These are phyloP conservation scores for Chrysocyon brachyurus DNA, from an alignment of 2,797 vertebrate genomes.

Conservation along the genomic window DNA sequence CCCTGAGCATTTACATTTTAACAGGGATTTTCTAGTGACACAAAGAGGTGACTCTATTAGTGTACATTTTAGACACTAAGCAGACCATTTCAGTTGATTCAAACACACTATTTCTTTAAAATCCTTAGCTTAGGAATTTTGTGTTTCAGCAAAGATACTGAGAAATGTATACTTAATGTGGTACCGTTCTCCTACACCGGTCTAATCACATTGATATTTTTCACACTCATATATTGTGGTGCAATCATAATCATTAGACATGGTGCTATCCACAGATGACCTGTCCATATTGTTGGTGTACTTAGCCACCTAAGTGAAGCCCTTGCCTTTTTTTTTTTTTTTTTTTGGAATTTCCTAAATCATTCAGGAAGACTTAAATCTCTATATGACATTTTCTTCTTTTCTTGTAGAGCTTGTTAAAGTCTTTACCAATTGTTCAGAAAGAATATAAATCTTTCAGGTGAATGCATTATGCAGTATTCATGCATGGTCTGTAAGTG, in stretches of 20 bases:
- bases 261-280: neutral
- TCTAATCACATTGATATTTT: neutral
- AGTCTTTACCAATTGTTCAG: constrained; percentile 45
- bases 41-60: constrained; percentile 35
- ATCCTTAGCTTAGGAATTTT: neutral
- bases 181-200: neutral
- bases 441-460: constrained; percentile 59
- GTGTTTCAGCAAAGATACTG: neutral
- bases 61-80: neutral
- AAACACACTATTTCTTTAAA: constrained; percentile 15
- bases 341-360: constrained; percentile 29
- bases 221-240: neutral
- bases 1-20: constrained; percentile 51
- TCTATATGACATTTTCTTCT: constrained; percentile 45
- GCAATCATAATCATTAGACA: neutral
- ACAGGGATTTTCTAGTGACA: constrained; percentile 37
- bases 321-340: constrained; percentile 20
- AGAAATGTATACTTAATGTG: constrained; percentile 7
- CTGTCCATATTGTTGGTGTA: neutral
- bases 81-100: neutral
- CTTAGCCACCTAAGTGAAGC: neutral
- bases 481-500: constrained; percentile 43
- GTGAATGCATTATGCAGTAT: neutral
- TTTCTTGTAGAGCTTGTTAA: constrained; percentile 38
- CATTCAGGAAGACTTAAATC: constrained; percentile 52